Evolutionary conservation across 2,113 vertebrate species (phyloP).

Genomic region (Xiphophorus maculatus): DNA sequence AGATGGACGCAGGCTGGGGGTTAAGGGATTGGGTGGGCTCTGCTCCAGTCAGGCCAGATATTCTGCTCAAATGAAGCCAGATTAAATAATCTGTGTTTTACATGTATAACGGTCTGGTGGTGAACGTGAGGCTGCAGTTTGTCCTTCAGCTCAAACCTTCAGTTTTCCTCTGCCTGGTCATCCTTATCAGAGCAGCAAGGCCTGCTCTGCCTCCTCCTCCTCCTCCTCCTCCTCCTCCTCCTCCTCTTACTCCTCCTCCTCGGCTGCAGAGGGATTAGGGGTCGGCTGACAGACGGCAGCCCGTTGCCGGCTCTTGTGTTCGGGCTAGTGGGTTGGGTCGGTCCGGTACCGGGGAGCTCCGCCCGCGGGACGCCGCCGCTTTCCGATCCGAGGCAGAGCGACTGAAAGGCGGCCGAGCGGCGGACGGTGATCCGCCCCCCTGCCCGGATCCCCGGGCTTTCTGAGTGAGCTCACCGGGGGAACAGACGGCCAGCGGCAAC

Average conservation of each 20-base stretch:
- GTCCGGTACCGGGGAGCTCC: constrained; percentile 46
- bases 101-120: too few relatives aligned
- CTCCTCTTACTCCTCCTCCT: constrained; percentile 4
- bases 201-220: constrained; percentile 6
- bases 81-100: not conserved
- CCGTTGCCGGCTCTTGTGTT: constrained; percentile 55
- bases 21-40: constrained; percentile 54
- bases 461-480: constrained; percentile 25
- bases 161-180: not conserved
- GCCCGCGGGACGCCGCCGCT: constrained; percentile 30
- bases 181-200: not conserved
- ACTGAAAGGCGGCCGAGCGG: constrained; percentile 28
- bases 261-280: constrained; percentile 61
- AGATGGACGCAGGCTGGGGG: constrained; percentile 60
- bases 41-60: not conserved
- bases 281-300: constrained; percentile 60
- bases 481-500: not conserved
- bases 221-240: not conserved
- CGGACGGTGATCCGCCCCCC: constrained; percentile 21
- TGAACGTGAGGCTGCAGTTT: not conserved
- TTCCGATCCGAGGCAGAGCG: constrained; percentile 21
- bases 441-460: constrained; percentile 20
- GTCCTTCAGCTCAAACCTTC: not conserved
- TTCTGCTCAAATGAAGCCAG: too few relatives aligned
- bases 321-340: constrained; percentile 39